Evolutionary conservation across 2,888 invertebrate genomes (phyloP).

Genomic region (Chelonus formosanus): DNA sequence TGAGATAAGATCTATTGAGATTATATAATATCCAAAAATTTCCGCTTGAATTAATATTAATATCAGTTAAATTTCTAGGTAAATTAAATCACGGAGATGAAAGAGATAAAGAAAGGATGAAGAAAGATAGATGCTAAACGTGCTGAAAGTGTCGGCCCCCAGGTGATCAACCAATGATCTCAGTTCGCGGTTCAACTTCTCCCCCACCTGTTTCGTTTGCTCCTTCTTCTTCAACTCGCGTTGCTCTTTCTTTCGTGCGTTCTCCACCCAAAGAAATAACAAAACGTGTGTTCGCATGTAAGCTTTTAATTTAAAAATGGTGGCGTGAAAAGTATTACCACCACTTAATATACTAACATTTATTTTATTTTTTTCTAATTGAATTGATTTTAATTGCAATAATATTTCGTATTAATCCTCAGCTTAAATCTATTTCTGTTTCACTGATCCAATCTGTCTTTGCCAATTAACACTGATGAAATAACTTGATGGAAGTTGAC

Average conservation of each 20-base stretch:
- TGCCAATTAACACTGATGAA: conserved; percentile 17
- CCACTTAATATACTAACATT: conserved; percentile 2
- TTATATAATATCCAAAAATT: no score
- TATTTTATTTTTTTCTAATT: no score
- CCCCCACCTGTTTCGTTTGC: neutral
- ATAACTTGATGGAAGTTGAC: conserved; percentile 18
- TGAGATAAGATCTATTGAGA: no score
- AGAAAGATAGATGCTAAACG: conserved; percentile 8
- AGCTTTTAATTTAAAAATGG: conserved; percentile 23
- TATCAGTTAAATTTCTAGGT: no score
- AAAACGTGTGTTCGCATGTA: conserved; percentile 9
- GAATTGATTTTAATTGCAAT: no score
- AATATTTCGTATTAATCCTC: neutral
- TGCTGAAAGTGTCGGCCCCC: conserved; percentile 42
- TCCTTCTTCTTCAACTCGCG: conserved; percentile 35
- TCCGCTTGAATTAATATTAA: no score
- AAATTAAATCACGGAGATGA: no score
- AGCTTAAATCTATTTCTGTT: neutral
- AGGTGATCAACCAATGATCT: conserved; percentile 44
- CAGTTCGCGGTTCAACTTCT: conserved; percentile 28
- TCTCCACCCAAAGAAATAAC: neutral
- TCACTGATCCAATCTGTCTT: neutral
- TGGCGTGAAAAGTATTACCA: neutral
- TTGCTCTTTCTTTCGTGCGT: conserved; percentile 5
- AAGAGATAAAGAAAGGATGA: neutral